A percentile compares a stretch with the other conserved stretches of the same genome.
Evolutionary conservation across 2,888 invertebrate genomes (phyloP).

Genomic region (Xiphydria camelus): DNA sequence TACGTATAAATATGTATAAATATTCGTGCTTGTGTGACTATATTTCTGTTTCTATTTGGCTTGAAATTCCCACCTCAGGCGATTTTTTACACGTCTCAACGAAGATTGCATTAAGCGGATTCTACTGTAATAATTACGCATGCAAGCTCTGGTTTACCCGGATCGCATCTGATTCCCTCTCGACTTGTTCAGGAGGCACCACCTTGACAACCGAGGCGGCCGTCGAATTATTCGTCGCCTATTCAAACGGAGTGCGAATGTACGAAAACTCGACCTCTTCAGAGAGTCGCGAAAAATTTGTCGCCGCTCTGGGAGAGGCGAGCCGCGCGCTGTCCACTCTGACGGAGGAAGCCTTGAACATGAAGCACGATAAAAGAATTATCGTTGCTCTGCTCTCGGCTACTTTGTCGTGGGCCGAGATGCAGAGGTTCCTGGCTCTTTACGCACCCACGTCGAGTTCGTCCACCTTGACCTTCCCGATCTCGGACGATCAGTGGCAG

Average conservation of each 20-base stretch:
- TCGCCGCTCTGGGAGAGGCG: constrained; percentile 35
- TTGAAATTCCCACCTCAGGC: too few species aligned
- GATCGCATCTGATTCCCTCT: too few species aligned
- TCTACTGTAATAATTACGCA: constrained; percentile 25
- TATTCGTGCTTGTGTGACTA: too few species aligned
- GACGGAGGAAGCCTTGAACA: constrained; percentile 25
- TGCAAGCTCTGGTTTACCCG: constrained; percentile 22
- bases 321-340: constrained; percentile 33
- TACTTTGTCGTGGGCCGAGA: constrained; percentile 38
- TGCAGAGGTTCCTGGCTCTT: constrained; percentile 33
- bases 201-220: constrained; percentile 20
- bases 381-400: constrained; percentile 29
- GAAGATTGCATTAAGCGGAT: too few species aligned
- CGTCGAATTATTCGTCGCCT: constrained; percentile 32
- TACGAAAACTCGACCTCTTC: constrained; percentile 36
- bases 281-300: constrained; percentile 35
- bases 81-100: too few species aligned
- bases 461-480: constrained; percentile 27
- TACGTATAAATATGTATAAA: too few species aligned
- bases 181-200: too few species aligned
- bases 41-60: too few species aligned
- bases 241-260: constrained; percentile 40
- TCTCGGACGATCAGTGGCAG: constrained; percentile 34
- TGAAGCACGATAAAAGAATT: constrained; percentile 27
- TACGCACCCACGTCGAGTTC: constrained; percentile 32